Evolutionary conservation across 2,888 invertebrate species (phyloP), one percentile per base, ranked within the genome.

Genomic region (Bellardia pandia): DNA sequence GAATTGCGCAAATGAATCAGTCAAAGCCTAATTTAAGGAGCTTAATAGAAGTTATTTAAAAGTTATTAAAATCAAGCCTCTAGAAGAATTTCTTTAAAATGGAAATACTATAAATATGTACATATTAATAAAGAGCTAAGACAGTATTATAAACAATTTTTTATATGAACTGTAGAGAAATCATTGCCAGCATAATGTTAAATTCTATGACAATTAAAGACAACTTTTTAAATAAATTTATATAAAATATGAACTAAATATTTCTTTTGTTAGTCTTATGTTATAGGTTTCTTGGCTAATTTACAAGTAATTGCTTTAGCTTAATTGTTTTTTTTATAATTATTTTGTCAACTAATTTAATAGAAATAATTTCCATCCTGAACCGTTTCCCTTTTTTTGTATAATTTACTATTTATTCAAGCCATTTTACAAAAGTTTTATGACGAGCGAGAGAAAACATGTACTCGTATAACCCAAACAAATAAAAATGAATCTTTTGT

Each of bases 401-500:
- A 58, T 33, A 60, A 37, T 7, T 37, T 14, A 30, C 13, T 60
- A 60, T 60, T 60, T n/a, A 60, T 60, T 60, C 1, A 60, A 60
- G 14, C 5, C 37, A 60, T 60, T 60, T 23, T 23, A 23, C 1
- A 23, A 23, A 0, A 23, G 1, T 23, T 69, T 9, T 23, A 23
- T 16, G 53, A 3, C 9, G 3, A 37, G 37, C 37, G 23, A 51
- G n/a, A 51, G 14, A 4, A 13, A 48, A 48, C 1, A 23, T 1
- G 23, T 23, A 23, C 23, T 1, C 23, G 23, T 4, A 2, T 11
- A 48, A 13, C 48, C 9, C 48, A 5, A 48, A n/a, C 9, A 72
- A 78, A 69, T 60, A 58, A 11, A 71, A 71, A 79, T 48, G n/a
- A 30, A 42, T 64, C 51, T 30, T 71, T 72, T 53, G 33, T 72